Conservation (phyloP, 92 coral and sea anemone species). For the Epizoanthus illoricatus region DNA sequence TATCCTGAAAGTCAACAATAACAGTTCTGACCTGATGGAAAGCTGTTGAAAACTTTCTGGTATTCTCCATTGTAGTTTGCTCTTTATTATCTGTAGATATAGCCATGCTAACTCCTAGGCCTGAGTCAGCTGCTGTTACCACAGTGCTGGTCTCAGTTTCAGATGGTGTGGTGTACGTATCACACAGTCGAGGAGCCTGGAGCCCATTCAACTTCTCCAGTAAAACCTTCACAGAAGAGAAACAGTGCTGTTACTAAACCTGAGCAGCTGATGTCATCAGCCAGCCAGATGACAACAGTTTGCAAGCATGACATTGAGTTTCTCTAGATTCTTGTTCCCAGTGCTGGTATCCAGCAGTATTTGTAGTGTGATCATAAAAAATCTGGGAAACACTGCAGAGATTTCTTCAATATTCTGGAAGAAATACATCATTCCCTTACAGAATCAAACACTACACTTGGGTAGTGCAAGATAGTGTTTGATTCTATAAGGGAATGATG, state of each 20-base stretch:
- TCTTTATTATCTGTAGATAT: conserved; percentile 49
- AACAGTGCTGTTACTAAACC: background rate
- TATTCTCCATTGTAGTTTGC: conserved; percentile 33
- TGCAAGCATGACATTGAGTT: too few species aligned
- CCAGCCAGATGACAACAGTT: too few species aligned
- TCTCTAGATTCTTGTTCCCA: too few species aligned
- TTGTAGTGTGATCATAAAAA: too few species aligned
- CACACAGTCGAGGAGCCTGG: conserved; percentile 57
- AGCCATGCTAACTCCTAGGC: conserved; percentile 51
- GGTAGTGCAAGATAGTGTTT: too few species aligned
- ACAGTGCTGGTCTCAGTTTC: conserved; percentile 49
- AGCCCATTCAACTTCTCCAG: conserved; percentile 83
- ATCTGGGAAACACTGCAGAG: too few species aligned
- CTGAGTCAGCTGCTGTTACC: conserved; percentile 59
- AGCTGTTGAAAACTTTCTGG: conserved; percentile 74
- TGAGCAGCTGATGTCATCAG: background rate
- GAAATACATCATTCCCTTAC: too few species aligned
- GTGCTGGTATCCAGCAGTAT: too few species aligned
- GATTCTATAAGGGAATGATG: too few species aligned
- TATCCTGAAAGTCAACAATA: background rate
- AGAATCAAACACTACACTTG: too few species aligned
- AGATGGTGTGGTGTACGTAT: conserved; percentile 54
- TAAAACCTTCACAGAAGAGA: conserved; percentile 61
- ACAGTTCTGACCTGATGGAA: conserved; percentile 74
- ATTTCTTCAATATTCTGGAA: too few species aligned